A percentile compares a stretch with the other conserved stretches of the same genome.
Conservation (phyloP, 2,888 invertebrate genomes). For the Dicyrtomina minuta region DNA sequence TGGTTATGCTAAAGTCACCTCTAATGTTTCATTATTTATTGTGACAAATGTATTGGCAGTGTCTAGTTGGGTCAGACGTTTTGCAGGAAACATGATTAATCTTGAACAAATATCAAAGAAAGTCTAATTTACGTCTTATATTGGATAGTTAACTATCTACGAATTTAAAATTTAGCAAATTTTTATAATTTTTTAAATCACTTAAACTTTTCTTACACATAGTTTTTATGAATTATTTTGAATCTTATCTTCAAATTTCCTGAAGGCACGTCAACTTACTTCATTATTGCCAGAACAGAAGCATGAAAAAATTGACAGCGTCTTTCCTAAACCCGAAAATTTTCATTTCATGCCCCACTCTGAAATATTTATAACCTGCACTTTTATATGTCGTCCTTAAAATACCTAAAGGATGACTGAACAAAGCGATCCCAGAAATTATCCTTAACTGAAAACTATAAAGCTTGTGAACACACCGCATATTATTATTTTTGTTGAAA, state of each 20-base stretch:
- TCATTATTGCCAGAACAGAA: slow-evolving; percentile 61
- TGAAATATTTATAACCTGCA: slow-evolving; percentile 59
- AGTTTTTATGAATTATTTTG: background rate
- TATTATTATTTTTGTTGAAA: no score
- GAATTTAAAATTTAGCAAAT: background rate
- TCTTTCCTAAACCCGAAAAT: slow-evolving; percentile 72
- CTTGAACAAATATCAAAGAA: slow-evolving; percentile 87
- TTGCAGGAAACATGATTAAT: slow-evolving; percentile 74
- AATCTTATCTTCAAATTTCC: slow-evolving; percentile 70
- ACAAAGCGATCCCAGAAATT: slow-evolving; percentile 72
- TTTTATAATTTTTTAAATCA: slow-evolving; percentile 3
- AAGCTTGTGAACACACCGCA: slow-evolving; percentile 62
- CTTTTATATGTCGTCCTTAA: slow-evolving; percentile 37
- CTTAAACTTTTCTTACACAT: background rate
- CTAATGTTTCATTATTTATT: no score
- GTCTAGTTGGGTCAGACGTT: no score
- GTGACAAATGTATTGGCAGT: background rate
- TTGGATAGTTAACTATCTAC: slow-evolving; percentile 73
- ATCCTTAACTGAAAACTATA: slow-evolving; percentile 81
- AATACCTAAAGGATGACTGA: slow-evolving; percentile 76
- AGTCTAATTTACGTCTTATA: slow-evolving; percentile 81
- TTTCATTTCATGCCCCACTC: slow-evolving; percentile 60
- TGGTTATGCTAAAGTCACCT: no score
- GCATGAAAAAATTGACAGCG: slow-evolving; percentile 61
- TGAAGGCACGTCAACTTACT: slow-evolving; percentile 75